Evolutionary conservation across 2,113 vertebrate species (phyloP), one percentile per base, ranked within the genome.

Genomic region (Anolis carolinensis): DNA sequence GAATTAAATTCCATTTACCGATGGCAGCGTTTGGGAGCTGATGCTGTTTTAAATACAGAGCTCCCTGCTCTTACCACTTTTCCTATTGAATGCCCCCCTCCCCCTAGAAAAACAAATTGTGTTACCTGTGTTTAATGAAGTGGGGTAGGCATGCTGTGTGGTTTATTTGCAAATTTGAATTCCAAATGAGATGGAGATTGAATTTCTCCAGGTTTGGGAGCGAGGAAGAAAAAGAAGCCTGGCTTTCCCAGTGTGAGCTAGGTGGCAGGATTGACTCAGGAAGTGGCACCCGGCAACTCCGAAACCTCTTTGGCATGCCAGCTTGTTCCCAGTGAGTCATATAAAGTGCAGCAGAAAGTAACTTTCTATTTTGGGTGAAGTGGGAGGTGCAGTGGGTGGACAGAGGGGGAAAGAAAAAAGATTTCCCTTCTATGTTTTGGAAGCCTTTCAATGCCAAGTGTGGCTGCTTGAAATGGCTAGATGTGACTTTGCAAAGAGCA

Each of bases 1-100:
- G 81, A 92, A 91, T 94, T 94, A 89, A 93, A 86, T 77, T 90
- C 91, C 1, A n/a, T 88, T 96, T 92, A 2, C 52, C 91, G 93
- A 10, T 92, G 95, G 89, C 90, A 94, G 52, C 2, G n/a, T 27
- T 84, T 94, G 87, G 93, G 86, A 81, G 90, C 59, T 36, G 25
- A 1, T 18, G 23, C 27, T 39, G 21, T 77, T 77, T 8, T 34
- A 36, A 71, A 52, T 73, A 76, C 82, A 55, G 50, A 87, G 72
- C 59, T 86, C 90, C 83, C 93, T 94, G 68, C n/a, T 91, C 82
- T 87, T 80, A 85, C 88, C 84, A 50, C 74, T 84, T 89, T 50
- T 86, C 32, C 62, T 2, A 3, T 3, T 86, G 90, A 86, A 83
- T 87, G 44, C 27, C 86, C 77, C 14, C 32, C 34, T n/a, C 52